A percentile compares a stretch with the other conserved stretches of the same genome.
Conservation (phyloP, 2,888 invertebrate genomes). For the Conistra vaccinii region DNA sequence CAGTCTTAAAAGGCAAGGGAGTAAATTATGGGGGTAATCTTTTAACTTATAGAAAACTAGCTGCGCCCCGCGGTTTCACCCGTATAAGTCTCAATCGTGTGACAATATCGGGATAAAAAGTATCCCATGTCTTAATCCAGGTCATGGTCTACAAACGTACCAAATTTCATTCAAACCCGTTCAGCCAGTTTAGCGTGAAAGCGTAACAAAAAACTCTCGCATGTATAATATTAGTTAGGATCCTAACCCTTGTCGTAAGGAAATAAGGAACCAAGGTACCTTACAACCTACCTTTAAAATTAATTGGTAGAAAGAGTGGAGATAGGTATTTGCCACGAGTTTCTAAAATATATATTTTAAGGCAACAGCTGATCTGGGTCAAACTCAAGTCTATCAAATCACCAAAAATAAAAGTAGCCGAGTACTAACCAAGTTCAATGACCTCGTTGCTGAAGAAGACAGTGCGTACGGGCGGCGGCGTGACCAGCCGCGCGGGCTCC, state of each 20-base stretch:
- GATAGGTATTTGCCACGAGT: background rate
- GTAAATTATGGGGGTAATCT: background rate
- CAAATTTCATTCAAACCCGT: too few species aligned
- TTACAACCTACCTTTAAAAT: background rate
- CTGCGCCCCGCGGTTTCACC: too few species aligned
- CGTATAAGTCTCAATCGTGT: too few species aligned
- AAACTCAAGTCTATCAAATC: too few species aligned
- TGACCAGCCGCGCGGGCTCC: conserved; percentile 72
- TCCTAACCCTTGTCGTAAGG: background rate
- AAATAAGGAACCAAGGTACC: background rate
- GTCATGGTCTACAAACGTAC: too few species aligned
- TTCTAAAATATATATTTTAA: too few species aligned
- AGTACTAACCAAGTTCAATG: conserved; percentile 80
- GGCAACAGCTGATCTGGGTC: too few species aligned
- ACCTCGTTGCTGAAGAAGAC: conserved; percentile 77
- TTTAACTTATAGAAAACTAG: background rate
- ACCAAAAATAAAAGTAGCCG: background rate
- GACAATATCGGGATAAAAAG: too few species aligned
- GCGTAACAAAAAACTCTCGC: too few species aligned
- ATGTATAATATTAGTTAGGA: too few species aligned
- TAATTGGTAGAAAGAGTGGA: background rate
- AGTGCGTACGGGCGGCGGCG: conserved; percentile 76
- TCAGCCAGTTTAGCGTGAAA: too few species aligned
- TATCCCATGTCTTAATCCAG: too few species aligned
- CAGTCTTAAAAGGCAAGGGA: background rate